A percentile compares a stretch with the other conserved stretches of the same genome.
Conservation (phyloP, 53 echinoderm and acorn worm genomes). For the Holothuria scabra region DNA sequence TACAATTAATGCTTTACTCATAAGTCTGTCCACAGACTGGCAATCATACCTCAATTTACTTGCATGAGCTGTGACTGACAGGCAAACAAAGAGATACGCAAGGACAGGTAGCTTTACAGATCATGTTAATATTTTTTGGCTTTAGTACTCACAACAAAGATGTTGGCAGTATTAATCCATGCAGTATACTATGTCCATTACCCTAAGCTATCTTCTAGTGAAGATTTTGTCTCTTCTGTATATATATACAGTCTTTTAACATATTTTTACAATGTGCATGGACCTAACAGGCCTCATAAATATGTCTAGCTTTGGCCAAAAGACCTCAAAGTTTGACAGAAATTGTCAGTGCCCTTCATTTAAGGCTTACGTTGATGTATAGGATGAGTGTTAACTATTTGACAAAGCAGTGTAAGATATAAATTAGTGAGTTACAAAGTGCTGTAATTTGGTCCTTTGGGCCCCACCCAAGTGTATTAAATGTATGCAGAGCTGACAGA, state of each 20-base stretch:
- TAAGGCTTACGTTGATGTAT: slow-evolving; percentile 39
- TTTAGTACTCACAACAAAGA: too few species aligned
- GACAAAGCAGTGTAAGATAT: slow-evolving; percentile 33
- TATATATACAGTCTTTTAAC: background rate
- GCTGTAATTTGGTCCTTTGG: slow-evolving; percentile 46
- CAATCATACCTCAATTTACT: too few species aligned
- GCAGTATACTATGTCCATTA: slow-evolving; percentile 5
- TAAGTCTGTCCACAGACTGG: too few species aligned
- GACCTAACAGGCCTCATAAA: slow-evolving; percentile 43
- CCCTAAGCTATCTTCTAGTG: background rate
- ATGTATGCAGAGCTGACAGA: slow-evolving; percentile 28
- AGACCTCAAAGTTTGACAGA: slow-evolving; percentile 44
- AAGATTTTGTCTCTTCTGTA: too few species aligned
- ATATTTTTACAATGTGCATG: background rate
- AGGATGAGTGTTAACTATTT: slow-evolving; percentile 43
- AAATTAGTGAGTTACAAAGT: slow-evolving; percentile 42
- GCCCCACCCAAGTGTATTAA: slow-evolving; percentile 49
- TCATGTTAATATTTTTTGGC: too few species aligned
- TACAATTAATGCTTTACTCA: too few species aligned
- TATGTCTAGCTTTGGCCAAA: slow-evolving; percentile 32
- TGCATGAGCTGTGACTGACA: too few species aligned
- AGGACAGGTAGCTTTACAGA: too few species aligned
- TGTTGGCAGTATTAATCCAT: too few species aligned
- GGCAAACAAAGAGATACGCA: too few species aligned
- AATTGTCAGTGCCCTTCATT: slow-evolving; percentile 37